phyloP scores from a whole-genome alignment of 2,888 invertebrate genomes.

The Seira ritae region DNA sequence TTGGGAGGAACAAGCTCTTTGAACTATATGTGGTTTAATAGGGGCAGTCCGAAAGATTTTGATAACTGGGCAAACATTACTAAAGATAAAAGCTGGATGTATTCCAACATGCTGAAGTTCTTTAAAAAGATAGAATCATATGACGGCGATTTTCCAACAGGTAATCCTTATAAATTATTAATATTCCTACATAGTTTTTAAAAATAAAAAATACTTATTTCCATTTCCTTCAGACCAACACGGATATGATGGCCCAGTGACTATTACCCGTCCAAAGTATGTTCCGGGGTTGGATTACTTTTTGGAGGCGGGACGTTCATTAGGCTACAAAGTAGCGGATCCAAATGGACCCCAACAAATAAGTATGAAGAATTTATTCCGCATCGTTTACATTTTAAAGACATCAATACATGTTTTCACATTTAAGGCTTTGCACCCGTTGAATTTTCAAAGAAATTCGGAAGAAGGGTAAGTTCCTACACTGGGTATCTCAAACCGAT shows the following conservation, averaged over 20 bases:
- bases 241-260: slow-evolving; percentile 55
- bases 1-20: slow-evolving; percentile 34
- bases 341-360: slow-evolving; percentile 59
- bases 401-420: background rate
- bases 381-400: background rate
- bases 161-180: too few relatives aligned
- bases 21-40: slow-evolving; percentile 37
- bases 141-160: slow-evolving; percentile 24
- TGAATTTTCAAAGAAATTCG: slow-evolving; percentile 37
- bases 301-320: slow-evolving; percentile 44
- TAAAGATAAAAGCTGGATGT: slow-evolving; percentile 32
- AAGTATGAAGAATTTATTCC: slow-evolving; percentile 23
- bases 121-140: slow-evolving; percentile 42
- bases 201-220: background rate
- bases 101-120: slow-evolving; percentile 37
- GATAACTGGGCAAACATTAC: slow-evolving; percentile 41
- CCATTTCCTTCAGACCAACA: slow-evolving; percentile 34
- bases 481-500: slow-evolving; percentile 34
- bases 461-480: slow-evolving; percentile 45
- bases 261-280: slow-evolving; percentile 36
- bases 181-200: slow-evolving; percentile 1
- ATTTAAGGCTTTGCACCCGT: slow-evolving; percentile 45
- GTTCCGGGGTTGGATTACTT: slow-evolving; percentile 51
- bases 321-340: slow-evolving; percentile 51
- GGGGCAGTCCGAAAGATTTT: slow-evolving; percentile 34